Conservation (phyloP, 2,888 invertebrate genomes). For the Eristalis tenax region DNA sequence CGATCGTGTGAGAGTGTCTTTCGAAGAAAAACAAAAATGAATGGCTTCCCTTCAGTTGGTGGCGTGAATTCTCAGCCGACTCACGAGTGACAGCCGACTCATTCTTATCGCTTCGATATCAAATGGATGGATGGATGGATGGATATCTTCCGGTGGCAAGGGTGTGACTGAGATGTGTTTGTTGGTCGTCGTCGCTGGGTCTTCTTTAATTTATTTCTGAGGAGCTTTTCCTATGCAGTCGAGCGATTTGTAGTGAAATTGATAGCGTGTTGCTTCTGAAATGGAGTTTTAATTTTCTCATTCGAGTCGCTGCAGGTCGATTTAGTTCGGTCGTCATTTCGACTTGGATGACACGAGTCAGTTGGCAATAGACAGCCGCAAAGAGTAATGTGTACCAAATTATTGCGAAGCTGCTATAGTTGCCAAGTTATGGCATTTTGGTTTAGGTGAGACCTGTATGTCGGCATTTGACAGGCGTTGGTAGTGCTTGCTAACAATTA, state of each 20-base stretch:
- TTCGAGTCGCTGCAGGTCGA: no score
- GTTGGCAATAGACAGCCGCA: no score
- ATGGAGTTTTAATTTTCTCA: no score
- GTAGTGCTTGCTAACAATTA: no score
- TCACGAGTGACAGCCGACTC: not conserved
- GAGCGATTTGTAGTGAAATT: not conserved
- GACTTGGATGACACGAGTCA: no score
- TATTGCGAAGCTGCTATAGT: no score
- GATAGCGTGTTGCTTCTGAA: no score
- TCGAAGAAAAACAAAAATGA: not conserved
- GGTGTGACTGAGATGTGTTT: not conserved
- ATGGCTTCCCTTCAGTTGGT: not conserved
- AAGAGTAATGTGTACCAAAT: no score
- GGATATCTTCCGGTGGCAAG: not conserved
- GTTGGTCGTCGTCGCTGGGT: not conserved
- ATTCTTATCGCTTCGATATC: not conserved
- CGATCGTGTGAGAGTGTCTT: not conserved
- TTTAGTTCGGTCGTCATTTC: no score
- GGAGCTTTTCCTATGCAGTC: not conserved
- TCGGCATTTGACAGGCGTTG: no score
- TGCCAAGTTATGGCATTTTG: no score
- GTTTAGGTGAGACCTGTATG: no score
- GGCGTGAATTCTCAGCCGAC: not conserved
- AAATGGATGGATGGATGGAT: not conserved
- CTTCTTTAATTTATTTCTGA: not conserved